Evolutionary conservation across 2,113 vertebrate genomes (phyloP).

Genomic region (Speoplatyrhinus poulsoni): DNA sequence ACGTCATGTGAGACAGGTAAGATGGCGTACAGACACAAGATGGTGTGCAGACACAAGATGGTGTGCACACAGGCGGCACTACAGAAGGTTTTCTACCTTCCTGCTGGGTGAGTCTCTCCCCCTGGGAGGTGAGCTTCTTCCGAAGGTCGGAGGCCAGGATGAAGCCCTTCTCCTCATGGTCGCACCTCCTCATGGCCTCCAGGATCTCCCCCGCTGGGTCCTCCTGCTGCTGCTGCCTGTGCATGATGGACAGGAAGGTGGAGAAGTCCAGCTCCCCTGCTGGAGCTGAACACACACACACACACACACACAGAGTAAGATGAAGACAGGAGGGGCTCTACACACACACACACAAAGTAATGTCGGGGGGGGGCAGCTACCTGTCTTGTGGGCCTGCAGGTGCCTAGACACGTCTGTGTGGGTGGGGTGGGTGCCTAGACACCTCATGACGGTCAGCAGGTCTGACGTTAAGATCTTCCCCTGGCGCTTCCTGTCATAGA

Average conservation of each 20-base stretch:
- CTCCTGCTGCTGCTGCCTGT: constrained; percentile 87
- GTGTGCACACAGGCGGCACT: background rate
- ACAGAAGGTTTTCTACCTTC: constrained; percentile 77
- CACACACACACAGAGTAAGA: background rate
- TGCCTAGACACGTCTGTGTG: constrained; percentile 80
- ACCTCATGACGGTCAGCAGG: constrained; percentile 86
- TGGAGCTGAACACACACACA: constrained; percentile 61
- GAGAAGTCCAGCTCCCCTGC: constrained; percentile 86
- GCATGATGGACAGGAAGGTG: constrained; percentile 88
- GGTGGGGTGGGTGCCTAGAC: constrained; percentile 84
- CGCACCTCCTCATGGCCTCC: constrained; percentile 83
- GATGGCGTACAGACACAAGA: background rate
- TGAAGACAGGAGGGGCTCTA: background rate
- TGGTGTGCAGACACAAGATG: background rate
- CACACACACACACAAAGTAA: background rate
- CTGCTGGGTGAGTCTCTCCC: constrained; percentile 83
- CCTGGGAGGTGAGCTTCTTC: constrained; percentile 82
- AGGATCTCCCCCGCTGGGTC: constrained; percentile 85
- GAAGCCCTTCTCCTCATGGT: constrained; percentile 82
- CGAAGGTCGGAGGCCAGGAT: constrained; percentile 78
- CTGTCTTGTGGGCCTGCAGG: constrained; percentile 80
- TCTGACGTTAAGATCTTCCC: constrained; percentile 84
- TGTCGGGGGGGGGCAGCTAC: constrained; percentile 56
- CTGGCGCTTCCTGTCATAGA: constrained; percentile 86
- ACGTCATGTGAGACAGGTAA: background rate